phyloP scores from a whole-genome alignment of 2,888 invertebrate species.

The Drosophila prostipennis region DNA sequence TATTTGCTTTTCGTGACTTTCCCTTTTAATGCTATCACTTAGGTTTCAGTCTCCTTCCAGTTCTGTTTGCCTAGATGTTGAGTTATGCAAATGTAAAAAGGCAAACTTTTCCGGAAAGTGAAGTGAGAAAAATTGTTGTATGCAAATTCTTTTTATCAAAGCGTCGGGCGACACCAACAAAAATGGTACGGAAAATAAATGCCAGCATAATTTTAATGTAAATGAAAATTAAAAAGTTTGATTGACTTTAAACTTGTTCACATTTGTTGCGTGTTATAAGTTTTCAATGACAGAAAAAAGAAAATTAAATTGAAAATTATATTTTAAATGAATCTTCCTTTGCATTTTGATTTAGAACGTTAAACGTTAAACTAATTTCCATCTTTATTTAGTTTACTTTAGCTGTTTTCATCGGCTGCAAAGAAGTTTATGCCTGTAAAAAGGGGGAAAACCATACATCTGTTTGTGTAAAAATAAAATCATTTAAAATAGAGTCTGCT shows the following conservation, averaged over 20 bases:
- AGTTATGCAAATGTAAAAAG: slow-evolving; percentile 65
- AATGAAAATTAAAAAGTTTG: slow-evolving; percentile 69
- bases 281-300: not conserved
- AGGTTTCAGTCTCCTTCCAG: slow-evolving; percentile 3
- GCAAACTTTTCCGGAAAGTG: slow-evolving; percentile 23
- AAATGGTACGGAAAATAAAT: slow-evolving; percentile 42
- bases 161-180: slow-evolving; percentile 11
- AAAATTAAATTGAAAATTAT: not conserved
- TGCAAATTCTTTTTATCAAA: slow-evolving; percentile 38
- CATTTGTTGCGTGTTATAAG: slow-evolving; percentile 5
- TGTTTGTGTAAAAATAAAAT: not conserved
- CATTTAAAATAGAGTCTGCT: slow-evolving; percentile 34
- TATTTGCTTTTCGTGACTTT: slow-evolving; percentile 67
- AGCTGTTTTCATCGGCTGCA: not conserved
- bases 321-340: not conserved
- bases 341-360: too few species aligned
- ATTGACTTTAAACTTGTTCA: slow-evolving; percentile 46
- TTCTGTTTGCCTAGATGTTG: slow-evolving; percentile 53
- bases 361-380: not conserved
- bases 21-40: slow-evolving; percentile 54
- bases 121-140: slow-evolving; percentile 34
- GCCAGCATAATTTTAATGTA: slow-evolving; percentile 63
- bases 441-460: not conserved
- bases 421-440: not conserved
- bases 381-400: too few species aligned